A percentile compares a stretch with the other conserved stretches of the same genome.
phyloP scores from a whole-genome alignment of 1,140 invertebrate genomes.

The Drosophila grimshawi region DNA sequence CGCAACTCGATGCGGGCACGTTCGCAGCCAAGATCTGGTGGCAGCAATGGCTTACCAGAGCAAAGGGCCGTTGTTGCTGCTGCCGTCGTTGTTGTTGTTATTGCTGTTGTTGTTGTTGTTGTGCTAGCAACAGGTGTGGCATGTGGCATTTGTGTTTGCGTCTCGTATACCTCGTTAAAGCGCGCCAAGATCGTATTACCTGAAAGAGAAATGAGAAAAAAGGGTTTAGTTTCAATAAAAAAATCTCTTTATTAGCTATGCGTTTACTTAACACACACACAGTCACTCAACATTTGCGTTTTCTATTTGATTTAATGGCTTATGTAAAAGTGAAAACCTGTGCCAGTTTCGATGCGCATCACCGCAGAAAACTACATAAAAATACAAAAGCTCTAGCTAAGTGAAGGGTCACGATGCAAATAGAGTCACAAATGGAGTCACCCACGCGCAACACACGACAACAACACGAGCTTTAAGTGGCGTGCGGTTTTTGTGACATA shows the following conservation, averaged over 20 bases:
- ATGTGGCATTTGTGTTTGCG: slow-evolving; percentile 54
- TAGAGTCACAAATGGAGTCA: background rate
- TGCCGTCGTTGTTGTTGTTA: slow-evolving; percentile 7
- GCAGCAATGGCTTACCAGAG: slow-evolving; percentile 68
- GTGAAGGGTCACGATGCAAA: slow-evolving; percentile 51
- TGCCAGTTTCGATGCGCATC: slow-evolving; percentile 33
- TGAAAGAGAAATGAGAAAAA: slow-evolving; percentile 49
- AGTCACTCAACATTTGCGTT: slow-evolving; percentile 11
- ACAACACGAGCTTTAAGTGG: slow-evolving; percentile 21
- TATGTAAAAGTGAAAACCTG: slow-evolving; percentile 49
- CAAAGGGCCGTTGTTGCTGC: slow-evolving; percentile 3
- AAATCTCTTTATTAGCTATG: slow-evolving; percentile 47
- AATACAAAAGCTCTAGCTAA: slow-evolving; percentile 7
- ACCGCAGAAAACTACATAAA: background rate
- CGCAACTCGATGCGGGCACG: slow-evolving; percentile 86
- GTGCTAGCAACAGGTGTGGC: slow-evolving; percentile 57
- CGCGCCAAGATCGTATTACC: slow-evolving; percentile 82
- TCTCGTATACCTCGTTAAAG: slow-evolving; percentile 77
- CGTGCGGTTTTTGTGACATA: slow-evolving; percentile 37
- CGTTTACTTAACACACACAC: slow-evolving; percentile 26
- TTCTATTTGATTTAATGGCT: slow-evolving; percentile 8
- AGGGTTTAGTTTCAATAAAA: slow-evolving; percentile 46
- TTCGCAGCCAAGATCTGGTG: slow-evolving; percentile 88
- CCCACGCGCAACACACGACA: slow-evolving; percentile 27
- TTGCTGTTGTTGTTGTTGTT: background rate